Percentiles rank a stretch among this genome's conserved stretches.
Evolutionary conservation across 1,140 invertebrate genomes (phyloP).

Genomic region (Homarus americanus): DNA sequence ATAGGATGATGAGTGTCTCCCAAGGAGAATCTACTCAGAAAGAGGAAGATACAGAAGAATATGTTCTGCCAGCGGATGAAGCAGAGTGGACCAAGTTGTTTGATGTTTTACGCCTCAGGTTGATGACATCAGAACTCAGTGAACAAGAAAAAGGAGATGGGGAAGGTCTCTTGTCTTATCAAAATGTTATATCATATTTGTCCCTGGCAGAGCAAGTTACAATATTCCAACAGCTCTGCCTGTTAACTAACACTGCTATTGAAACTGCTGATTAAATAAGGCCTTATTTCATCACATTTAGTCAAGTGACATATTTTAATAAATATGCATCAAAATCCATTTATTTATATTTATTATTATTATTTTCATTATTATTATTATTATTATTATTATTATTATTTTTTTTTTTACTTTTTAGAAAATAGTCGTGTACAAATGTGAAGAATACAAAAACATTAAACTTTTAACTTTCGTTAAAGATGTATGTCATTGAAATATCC

Average conservation of each 20-base stretch:
- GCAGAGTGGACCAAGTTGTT: constrained; percentile 74
- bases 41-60: constrained; percentile 68
- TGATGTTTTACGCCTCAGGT: constrained; percentile 57
- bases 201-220: constrained; percentile 68
- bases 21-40: constrained; percentile 9
- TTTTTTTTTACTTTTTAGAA: neutral
- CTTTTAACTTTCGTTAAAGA: neutral
- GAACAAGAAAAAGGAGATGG: constrained; percentile 68
- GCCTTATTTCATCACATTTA: neutral
- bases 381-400: neutral
- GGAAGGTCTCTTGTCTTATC: constrained; percentile 59
- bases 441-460: neutral
- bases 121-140: constrained; percentile 52
- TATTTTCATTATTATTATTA: neutral
- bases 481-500: neutral
- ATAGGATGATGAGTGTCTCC: constrained; percentile 23
- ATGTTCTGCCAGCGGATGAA: constrained; percentile 73
- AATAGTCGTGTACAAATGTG: neutral
- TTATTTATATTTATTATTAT: neutral
- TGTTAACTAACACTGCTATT: constrained; percentile 71
- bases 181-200: constrained; percentile 68
- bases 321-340: neutral
- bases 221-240: constrained; percentile 72
- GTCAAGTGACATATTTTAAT: neutral
- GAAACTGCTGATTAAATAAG: constrained; percentile 52